A percentile compares a stretch with the other conserved stretches of the same genome.
These are phyloP conservation scores for Drosophila ezoana DNA, from an alignment of 2,888 invertebrate genomes.

Conservation along the genomic window DNA sequence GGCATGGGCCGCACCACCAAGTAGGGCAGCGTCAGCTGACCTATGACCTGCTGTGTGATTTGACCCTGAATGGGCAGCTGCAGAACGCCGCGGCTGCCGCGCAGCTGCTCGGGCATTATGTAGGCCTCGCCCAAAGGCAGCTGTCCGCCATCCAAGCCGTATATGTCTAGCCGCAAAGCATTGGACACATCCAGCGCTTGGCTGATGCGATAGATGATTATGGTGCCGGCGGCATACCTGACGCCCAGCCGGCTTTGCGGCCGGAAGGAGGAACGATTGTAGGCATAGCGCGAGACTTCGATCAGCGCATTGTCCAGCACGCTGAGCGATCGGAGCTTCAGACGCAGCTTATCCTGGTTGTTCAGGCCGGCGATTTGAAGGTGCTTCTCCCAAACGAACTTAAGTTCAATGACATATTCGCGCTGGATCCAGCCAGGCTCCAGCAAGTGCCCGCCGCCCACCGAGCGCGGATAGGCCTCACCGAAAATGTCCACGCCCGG, in stretches of 20 bases:
- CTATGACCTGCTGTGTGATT: slow-evolving; percentile 90
- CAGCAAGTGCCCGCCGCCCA: slow-evolving; percentile 82
- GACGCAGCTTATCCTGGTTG: slow-evolving; percentile 20
- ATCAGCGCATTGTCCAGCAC: slow-evolving; percentile 61
- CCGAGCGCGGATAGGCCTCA: slow-evolving; percentile 54
- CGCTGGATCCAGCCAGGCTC: slow-evolving; percentile 92
- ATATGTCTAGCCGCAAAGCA: slow-evolving; percentile 67
- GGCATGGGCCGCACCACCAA: slow-evolving; percentile 83
- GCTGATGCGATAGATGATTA: slow-evolving; percentile 76
- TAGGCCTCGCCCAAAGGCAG: slow-evolving; percentile 91
- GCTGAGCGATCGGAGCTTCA: slow-evolving; percentile 38
- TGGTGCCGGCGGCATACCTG: slow-evolving; percentile 55
- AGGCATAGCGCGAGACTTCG: slow-evolving; percentile 70
- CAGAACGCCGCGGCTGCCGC: slow-evolving; percentile 89
- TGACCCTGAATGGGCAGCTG: slow-evolving; percentile 89
- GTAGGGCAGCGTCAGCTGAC: slow-evolving; percentile 89
- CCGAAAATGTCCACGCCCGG: slow-evolving; percentile 72
- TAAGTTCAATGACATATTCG: slow-evolving; percentile 91
- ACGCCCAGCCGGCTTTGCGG: slow-evolving; percentile 60
- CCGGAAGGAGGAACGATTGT: slow-evolving; percentile 68
- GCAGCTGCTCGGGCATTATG: slow-evolving; percentile 91
- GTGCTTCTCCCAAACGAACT: slow-evolving; percentile 90
- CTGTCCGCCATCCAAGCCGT: slow-evolving; percentile 29
- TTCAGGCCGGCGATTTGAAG: slow-evolving; percentile 87
- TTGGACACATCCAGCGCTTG: slow-evolving; percentile 56